Conservation (phyloP, 2,113 vertebrate genomes). For the Aythya baeri region DNA sequence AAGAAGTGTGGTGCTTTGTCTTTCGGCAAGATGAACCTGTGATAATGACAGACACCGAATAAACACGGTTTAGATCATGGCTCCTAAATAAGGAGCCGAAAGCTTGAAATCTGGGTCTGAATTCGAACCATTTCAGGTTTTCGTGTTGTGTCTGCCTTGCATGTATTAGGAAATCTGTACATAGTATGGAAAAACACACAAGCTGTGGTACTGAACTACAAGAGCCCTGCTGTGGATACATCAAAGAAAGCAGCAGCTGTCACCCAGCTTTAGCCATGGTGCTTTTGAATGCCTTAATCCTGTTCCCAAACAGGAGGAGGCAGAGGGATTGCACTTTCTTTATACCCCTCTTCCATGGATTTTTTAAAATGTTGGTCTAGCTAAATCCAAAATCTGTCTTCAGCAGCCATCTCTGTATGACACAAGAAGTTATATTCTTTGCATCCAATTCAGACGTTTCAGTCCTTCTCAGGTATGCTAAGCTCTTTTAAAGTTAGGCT, state of each 20-base stretch:
- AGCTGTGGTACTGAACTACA: not conserved
- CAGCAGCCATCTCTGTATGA: not conserved
- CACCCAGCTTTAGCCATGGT: not conserved
- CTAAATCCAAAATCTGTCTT: not conserved
- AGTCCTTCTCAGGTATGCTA: not conserved
- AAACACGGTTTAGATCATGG: rapidly evolving
- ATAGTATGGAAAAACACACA: not conserved
- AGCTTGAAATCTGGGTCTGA: not conserved
- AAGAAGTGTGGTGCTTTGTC: not conserved
- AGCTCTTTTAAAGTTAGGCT: not conserved
- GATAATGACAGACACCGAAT: not conserved
- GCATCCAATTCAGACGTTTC: not conserved
- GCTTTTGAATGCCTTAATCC: conserved; percentile 46
- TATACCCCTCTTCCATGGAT: not conserved
- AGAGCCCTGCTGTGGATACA: not conserved
- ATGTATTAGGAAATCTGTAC: conserved; percentile 3
- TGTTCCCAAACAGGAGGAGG: conserved; percentile 17
- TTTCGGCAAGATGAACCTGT: not conserved
- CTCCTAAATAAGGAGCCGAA: not conserved
- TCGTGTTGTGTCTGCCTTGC: not conserved
- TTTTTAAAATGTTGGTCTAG: not conserved
- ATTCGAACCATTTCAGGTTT: not conserved
- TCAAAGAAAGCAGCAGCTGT: conserved; percentile 62
- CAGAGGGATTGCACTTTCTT: not conserved
- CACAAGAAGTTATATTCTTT: not conserved